Evolutionary conservation across 1,140 invertebrate species (phyloP).

Genomic region (Nomia melanderi): DNA sequence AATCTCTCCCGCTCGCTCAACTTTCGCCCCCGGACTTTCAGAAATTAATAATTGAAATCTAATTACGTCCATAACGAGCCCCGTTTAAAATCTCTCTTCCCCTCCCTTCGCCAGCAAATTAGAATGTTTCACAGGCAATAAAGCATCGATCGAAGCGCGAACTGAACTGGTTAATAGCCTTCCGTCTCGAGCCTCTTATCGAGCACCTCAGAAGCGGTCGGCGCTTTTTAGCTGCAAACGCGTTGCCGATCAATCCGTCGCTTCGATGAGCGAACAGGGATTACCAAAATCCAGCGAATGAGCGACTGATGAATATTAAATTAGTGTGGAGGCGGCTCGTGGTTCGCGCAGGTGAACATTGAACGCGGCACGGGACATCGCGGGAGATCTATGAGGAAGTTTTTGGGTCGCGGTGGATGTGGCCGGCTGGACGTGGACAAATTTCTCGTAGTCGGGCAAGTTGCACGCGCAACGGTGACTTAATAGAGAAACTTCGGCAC

Average conservation of each 20-base stretch:
- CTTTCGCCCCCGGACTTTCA: no score
- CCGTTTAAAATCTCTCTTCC: no score
- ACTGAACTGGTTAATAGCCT: not conserved
- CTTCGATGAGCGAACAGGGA: slow-evolving; percentile 17
- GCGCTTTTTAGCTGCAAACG: not conserved
- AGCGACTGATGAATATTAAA: slow-evolving; percentile 40
- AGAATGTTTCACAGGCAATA: not conserved
- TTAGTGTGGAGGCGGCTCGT: slow-evolving; percentile 14
- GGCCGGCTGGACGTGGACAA: slow-evolving; percentile 43
- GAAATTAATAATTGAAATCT: no score
- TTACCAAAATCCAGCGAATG: not conserved
- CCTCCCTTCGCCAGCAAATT: no score
- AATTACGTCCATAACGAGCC: no score
- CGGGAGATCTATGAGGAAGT: slow-evolving; percentile 3
- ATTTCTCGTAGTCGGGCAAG: slow-evolving; percentile 38
- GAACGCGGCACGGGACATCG: not conserved
- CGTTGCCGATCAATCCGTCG: not conserved
- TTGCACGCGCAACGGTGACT: slow-evolving; percentile 42
- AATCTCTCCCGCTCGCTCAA: no score
- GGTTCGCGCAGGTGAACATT: not conserved
- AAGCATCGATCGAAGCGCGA: not conserved
- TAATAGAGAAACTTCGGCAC: slow-evolving; percentile 55
- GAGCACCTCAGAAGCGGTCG: not conserved
- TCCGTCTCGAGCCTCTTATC: not conserved
- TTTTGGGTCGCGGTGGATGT: not conserved